Conservation (phyloP, 2,888 invertebrate genomes). For the Smittia aterrima region DNA sequence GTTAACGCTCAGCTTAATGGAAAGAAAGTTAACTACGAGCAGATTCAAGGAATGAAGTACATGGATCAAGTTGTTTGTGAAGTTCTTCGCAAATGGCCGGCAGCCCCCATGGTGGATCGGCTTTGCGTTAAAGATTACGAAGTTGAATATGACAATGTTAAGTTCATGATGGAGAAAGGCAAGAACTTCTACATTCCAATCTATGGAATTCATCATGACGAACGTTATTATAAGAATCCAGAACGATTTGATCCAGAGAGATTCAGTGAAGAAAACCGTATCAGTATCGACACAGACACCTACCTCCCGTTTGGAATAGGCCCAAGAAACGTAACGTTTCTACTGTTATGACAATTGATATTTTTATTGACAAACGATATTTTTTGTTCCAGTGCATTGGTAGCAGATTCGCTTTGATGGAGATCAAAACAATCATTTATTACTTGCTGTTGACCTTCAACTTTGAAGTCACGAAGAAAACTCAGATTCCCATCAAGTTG, state of each 20-base stretch:
- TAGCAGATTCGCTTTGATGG: constrained; percentile 45
- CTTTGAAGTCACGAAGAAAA: constrained; percentile 48
- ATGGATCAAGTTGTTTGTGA: constrained; percentile 63
- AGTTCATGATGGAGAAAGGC: constrained; percentile 48
- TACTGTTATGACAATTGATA: no score
- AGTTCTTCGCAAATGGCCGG: constrained; percentile 49
- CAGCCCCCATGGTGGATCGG: neutral
- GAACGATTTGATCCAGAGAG: constrained; percentile 60
- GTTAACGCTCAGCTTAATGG: neutral
- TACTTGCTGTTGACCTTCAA: constrained; percentile 48
- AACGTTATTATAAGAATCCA: constrained; percentile 58
- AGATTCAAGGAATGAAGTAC: constrained; percentile 59
- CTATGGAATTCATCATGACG: constrained; percentile 57
- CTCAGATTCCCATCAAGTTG: constrained; percentile 45
- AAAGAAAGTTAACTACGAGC: constrained; percentile 54
- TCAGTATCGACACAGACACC: constrained; percentile 53
- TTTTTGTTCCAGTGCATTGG: no score
- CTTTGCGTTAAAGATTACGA: constrained; percentile 57
- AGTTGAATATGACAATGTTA: constrained; percentile 47
- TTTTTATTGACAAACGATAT: no score
- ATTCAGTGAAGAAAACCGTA: constrained; percentile 60
- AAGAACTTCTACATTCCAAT: constrained; percentile 50
- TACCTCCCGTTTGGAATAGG: constrained; percentile 61
- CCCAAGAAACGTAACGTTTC: constrained; percentile 53
- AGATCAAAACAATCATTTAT: constrained; percentile 48